Percentiles rank a stretch among this genome's conserved stretches.
Conservation (phyloP, 2,888 invertebrate genomes). For the Sussaba pulchella region DNA sequence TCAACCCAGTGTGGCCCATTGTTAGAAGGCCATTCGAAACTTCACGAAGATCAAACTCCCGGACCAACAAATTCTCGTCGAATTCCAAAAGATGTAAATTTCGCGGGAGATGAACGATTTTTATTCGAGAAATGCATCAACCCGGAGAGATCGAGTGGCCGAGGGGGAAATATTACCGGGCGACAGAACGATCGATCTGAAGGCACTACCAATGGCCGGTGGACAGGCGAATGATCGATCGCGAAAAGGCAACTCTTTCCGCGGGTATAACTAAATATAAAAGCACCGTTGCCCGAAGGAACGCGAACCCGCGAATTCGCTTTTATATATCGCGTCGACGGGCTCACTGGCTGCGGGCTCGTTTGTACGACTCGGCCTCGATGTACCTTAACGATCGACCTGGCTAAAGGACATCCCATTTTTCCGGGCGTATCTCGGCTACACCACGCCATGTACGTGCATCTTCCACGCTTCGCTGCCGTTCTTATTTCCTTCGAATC, state of each 20-base stretch:
- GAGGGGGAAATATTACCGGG: constrained; percentile 32
- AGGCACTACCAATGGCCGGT: constrained; percentile 26
- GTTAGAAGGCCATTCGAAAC: too few species aligned
- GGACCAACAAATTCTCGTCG: not conserved
- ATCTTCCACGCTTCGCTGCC: constrained; percentile 11
- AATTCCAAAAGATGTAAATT: not conserved
- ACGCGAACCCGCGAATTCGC: not conserved
- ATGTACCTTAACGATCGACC: constrained; percentile 33
- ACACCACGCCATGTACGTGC: constrained; percentile 1
- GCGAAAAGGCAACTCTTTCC: constrained; percentile 34
- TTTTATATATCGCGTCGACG: constrained; percentile 19
- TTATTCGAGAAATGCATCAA: constrained; percentile 21
- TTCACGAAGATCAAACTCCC: too few species aligned
- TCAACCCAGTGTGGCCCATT: too few species aligned
- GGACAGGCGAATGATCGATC: constrained; percentile 51
- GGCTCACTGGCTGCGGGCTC: not conserved
- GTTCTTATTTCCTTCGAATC: constrained; percentile 32
- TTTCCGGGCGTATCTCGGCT: constrained; percentile 5
- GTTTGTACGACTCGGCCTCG: constrained; percentile 13
- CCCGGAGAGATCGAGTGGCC: constrained; percentile 37
- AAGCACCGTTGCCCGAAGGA: constrained; percentile 24
- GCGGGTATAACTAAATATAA: constrained; percentile 33
- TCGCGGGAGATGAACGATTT: constrained; percentile 5
- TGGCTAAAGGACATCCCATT: constrained; percentile 35
- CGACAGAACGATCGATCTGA: constrained; percentile 56